These are phyloP conservation scores for Acanthopleura granulata DNA, from an alignment of 2,888 invertebrate species.

Conservation along the genomic window DNA sequence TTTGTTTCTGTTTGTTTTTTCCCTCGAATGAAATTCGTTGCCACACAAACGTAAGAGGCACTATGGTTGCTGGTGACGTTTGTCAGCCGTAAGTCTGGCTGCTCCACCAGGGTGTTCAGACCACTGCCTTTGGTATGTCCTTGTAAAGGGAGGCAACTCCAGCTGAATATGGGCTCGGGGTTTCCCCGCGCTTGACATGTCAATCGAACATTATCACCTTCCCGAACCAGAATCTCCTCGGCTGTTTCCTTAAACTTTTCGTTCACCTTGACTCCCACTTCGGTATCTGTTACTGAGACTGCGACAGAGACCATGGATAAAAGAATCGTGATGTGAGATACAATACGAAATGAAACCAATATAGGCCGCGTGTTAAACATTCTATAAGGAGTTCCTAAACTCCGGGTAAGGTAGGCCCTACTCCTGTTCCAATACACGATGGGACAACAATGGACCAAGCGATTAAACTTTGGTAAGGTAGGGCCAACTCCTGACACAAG, in stretches of 20 bases:
- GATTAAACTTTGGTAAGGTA: too few relatives aligned
- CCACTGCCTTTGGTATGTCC: not conserved
- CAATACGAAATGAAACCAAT: too few relatives aligned
- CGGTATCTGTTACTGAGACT: not conserved
- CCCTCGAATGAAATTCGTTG: not conserved
- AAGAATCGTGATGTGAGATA: too few relatives aligned
- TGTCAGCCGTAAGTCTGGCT: not conserved
- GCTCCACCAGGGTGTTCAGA: not conserved
- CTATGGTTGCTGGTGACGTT: not conserved
- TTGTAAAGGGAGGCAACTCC: not conserved
- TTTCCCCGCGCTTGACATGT: not conserved
- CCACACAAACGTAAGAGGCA: not conserved
- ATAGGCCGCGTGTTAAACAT: too few relatives aligned
- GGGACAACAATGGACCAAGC: too few relatives aligned
- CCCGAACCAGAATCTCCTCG: not conserved
- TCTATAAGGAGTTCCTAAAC: too few relatives aligned
- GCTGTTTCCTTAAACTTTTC: not conserved
- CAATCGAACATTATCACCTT: not conserved
- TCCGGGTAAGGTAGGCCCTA: too few relatives aligned
- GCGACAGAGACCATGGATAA: not conserved
- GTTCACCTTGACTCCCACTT: not conserved
- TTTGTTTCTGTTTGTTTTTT: conserved; percentile 8
- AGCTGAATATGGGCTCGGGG: conserved; percentile 13
- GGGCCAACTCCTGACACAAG: too few relatives aligned
- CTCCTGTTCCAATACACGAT: too few relatives aligned